Percentiles rank a stretch among this genome's conserved stretches.
Conservation (phyloP, 2,797 vertebrate genomes). For the Gallinago solitaria region DNA sequence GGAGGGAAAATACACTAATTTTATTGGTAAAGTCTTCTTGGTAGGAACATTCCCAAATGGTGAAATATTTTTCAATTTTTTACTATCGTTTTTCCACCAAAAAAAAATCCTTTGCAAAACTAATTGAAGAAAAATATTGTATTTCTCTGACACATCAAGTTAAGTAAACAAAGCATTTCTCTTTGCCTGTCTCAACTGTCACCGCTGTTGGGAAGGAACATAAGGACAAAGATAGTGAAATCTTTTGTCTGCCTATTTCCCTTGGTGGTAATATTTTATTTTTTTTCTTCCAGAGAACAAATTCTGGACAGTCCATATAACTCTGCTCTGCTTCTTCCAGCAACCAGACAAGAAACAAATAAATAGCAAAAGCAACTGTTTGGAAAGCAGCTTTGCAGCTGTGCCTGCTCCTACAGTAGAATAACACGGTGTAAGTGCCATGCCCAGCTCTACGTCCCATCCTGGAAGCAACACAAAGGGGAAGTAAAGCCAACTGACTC, state of each 20-base stretch:
- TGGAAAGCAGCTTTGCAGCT: background rate
- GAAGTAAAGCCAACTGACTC: background rate
- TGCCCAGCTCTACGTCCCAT: background rate
- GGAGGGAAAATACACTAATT: background rate
- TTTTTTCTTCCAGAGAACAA: background rate
- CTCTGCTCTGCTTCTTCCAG: background rate
- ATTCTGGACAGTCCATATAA: background rate
- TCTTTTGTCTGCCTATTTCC: background rate
- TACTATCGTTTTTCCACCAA: accelerated
- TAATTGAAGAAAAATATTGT: background rate
- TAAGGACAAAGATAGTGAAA: background rate
- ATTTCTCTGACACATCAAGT: background rate
- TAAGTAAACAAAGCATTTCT: background rate
- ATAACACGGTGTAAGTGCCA: background rate
- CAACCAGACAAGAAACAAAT: background rate
- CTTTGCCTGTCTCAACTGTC: background rate
- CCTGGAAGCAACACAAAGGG: background rate
- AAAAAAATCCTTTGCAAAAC: background rate
- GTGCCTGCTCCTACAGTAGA: background rate
- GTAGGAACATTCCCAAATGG: background rate
- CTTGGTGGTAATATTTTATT: background rate
- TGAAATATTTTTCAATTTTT: background rate
- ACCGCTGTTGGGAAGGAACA: background rate
- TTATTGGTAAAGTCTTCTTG: background rate
- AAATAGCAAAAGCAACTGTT: background rate